phyloP scores from a whole-genome alignment of 2,113 vertebrate genomes.

The Eira barbara region DNA sequence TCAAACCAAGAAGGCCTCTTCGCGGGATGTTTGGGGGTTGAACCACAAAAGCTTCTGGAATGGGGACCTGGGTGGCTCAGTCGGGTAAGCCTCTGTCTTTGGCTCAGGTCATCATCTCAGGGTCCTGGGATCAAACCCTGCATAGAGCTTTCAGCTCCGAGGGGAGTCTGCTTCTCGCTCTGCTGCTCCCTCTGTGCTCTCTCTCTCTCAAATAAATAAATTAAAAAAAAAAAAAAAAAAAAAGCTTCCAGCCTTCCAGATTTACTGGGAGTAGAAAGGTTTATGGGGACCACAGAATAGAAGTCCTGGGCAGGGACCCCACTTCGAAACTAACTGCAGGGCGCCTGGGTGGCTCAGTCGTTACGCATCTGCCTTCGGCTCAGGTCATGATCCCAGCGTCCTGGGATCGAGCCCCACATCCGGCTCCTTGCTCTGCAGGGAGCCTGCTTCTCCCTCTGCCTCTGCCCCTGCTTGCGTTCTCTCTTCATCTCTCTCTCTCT shows the following conservation, averaged over 20 bases:
- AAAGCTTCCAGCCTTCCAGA: not conserved
- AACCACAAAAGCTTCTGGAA: not conserved
- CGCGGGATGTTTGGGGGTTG: not conserved
- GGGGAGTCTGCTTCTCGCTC: too few relatives aligned
- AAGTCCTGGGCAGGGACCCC: too few relatives aligned
- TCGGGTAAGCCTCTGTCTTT: not conserved
- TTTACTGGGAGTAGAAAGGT: not conserved
- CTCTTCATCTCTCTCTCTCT: too few relatives aligned
- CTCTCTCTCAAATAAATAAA: not conserved
- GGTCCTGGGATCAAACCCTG: not conserved
- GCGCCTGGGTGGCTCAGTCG: too few relatives aligned
- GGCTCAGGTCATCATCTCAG: not conserved
- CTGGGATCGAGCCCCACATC: too few relatives aligned
- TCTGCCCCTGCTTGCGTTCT: too few relatives aligned
- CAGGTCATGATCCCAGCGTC: too few relatives aligned
- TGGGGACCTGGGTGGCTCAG: not conserved
- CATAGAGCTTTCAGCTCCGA: too few relatives aligned
- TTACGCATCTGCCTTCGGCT: too few relatives aligned
- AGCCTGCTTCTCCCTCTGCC: too few relatives aligned
- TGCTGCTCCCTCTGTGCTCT: too few relatives aligned
- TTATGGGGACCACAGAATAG: not conserved
- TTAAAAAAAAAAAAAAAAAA: not conserved
- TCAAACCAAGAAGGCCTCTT: not conserved
- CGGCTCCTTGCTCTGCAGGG: too few relatives aligned
- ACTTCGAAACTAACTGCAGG: not conserved